Evolutionary conservation across 2,113 vertebrate species (phyloP), one percentile per base, ranked within the genome.

Genomic region (Trichechus manatus): DNA sequence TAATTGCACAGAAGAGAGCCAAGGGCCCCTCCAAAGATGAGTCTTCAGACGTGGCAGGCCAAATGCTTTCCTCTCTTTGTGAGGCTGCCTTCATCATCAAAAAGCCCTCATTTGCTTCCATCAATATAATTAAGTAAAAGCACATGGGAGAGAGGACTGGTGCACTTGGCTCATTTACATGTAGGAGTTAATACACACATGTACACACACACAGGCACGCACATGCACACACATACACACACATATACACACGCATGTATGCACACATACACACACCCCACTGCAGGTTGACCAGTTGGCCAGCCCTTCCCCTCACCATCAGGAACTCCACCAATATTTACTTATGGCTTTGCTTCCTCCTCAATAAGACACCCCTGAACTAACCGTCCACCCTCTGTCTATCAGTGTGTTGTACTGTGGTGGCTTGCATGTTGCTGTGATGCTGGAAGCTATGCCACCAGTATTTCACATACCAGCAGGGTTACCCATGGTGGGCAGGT

Each of bases 1-100:
- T 13, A 53, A 13, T 6, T 53, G 50, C 50, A 53, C 22, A 22
- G 50, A 63, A 91, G 33, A 39, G 31, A 33, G 72, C 47, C 80
- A 29, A 0, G 0, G 25, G 31, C 1, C 17, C 14, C 23, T 9
- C 25, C 19, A 82, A 0, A 4, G 64, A 47, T 47, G 50, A 6
- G 9, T 29, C 22, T 39, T 44, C n/a, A 3, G 22, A 74, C 50
- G 4, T 13, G 31, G 47, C 50, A 2, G 5, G 2, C 19, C 80
- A 22, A 14, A 39, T 1, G 63, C 5, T 4, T 39, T 31, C 44
- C 33, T 53, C 50, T 53, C 50, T 53, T 53, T 53, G 50, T 1
- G 27, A 66, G n/a, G 6, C 8, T 50, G 13, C 5, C 29, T 23
- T 3, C 7, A 17, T 15, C 9, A 5, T 33, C 7, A 4, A 53